A percentile compares a stretch with the other conserved stretches of the same genome.
These are phyloP conservation scores for Diarsia brunnea DNA, from an alignment of 2,888 invertebrate species.

Conservation along the genomic window DNA sequence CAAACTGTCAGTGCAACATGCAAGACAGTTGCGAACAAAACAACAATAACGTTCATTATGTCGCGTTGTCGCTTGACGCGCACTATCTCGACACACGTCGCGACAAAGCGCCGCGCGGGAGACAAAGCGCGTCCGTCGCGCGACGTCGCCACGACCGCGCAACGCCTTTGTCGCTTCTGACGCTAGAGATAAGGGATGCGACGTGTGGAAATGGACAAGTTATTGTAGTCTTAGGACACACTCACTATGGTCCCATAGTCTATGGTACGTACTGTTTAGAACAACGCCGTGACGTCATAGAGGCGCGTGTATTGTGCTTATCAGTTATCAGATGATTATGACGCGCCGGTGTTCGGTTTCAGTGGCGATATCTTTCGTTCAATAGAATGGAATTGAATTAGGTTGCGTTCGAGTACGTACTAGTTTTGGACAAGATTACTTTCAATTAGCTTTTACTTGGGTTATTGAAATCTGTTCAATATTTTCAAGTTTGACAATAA, in stretches of 20 bases:
- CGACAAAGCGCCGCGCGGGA: slow-evolving; percentile 55
- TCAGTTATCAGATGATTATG: slow-evolving; percentile 61
- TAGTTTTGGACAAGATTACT: slow-evolving; percentile 4
- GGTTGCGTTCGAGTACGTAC: slow-evolving; percentile 20
- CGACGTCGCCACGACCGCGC: slow-evolving; percentile 17
- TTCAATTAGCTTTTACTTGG: slow-evolving; percentile 25
- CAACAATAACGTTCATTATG: slow-evolving; percentile 71
- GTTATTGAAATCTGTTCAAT: background rate
- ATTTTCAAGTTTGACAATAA: background rate
- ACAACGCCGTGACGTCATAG: slow-evolving; percentile 52
- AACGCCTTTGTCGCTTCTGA: slow-evolving; percentile 57
- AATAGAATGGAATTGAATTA: slow-evolving; percentile 38
- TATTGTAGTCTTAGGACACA: slow-evolving; percentile 60
- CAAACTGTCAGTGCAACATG: slow-evolving; percentile 64
- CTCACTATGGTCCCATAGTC: background rate
- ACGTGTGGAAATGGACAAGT: slow-evolving; percentile 67
- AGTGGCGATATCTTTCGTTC: slow-evolving; percentile 35
- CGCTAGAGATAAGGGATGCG: slow-evolving; percentile 70
- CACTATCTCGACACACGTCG: slow-evolving; percentile 73
- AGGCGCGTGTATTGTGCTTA: slow-evolving; percentile 57
- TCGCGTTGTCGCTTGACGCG: slow-evolving; percentile 66
- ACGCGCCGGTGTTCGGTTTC: slow-evolving; percentile 34
- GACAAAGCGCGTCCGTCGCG: slow-evolving; percentile 73
- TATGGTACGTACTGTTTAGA: slow-evolving; percentile 35
- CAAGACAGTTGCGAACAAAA: slow-evolving; percentile 63